Conservation (phyloP, 2,888 invertebrate species). For the Tachina grossa region DNA sequence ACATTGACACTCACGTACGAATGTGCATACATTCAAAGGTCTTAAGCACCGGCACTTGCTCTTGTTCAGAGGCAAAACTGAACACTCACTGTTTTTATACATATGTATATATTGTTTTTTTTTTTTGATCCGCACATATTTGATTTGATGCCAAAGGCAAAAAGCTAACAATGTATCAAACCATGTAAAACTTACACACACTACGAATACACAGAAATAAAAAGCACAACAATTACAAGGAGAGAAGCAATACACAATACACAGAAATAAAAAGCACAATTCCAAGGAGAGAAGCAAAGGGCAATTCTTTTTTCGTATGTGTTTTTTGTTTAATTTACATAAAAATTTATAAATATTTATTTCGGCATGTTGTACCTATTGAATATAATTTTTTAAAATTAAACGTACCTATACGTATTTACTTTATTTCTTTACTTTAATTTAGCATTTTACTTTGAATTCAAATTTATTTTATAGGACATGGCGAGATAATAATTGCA, state of each 20-base stretch:
- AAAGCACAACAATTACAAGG: not conserved
- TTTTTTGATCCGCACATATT: conserved; percentile 38
- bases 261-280: not conserved
- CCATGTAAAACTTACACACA: conserved; percentile 34
- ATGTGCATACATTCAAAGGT: conserved; percentile 9
- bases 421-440: not conserved
- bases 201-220: not conserved
- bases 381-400: not conserved
- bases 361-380: not conserved
- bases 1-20: not conserved
- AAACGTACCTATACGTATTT: not conserved
- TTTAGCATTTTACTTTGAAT: not conserved
- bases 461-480: conserved; percentile 4
- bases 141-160: conserved; percentile 56
- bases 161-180: conserved; percentile 57
- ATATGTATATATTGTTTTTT: not conserved
- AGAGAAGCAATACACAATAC: not conserved
- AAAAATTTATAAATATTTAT: not conserved
- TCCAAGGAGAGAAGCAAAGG: not conserved
- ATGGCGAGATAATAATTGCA: not conserved
- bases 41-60: conserved; percentile 43
- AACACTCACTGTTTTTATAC: conserved; percentile 35
- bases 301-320: not conserved
- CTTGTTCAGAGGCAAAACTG: conserved; percentile 17
- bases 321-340: too few relatives aligned